Evolutionary conservation across 2,113 vertebrate species (phyloP).

Genomic region (Scytalopus superciliaris): DNA sequence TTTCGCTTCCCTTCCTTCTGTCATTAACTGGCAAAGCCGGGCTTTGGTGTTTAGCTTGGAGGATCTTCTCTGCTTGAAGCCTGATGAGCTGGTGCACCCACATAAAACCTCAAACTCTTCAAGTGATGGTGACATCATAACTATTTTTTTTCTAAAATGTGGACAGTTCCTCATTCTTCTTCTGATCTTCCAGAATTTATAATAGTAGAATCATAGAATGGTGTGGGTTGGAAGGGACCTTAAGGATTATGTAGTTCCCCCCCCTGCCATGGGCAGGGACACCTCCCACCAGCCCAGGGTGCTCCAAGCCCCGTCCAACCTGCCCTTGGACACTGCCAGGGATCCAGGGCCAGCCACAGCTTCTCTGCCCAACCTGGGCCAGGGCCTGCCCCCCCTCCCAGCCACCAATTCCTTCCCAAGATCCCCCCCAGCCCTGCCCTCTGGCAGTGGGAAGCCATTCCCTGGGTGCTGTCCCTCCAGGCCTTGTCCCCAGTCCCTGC

Average conservation of each 20-base stretch:
- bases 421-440: neutral
- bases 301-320: fast-evolving
- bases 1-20: neutral
- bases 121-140: neutral
- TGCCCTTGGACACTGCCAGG: neutral
- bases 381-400: neutral
- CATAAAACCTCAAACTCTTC: neutral
- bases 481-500: neutral
- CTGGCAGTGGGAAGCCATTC: neutral
- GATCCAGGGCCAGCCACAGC: neutral
- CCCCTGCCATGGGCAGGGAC: fast-evolving
- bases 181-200: neutral
- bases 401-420: neutral
- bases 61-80: neutral
- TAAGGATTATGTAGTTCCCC: fast-evolving
- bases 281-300: fast-evolving
- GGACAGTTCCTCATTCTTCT: neutral
- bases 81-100: neutral
- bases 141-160: neutral
- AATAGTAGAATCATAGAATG: neutral
- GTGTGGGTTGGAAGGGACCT: neutral
- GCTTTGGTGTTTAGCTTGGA: neutral
- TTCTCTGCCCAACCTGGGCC: neutral
- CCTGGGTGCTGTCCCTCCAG: neutral
- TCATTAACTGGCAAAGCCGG: neutral